Base-by-base conservation (phyloP, 2,113 vertebrate species). In the Puffinus mauretanicus region DNA sequence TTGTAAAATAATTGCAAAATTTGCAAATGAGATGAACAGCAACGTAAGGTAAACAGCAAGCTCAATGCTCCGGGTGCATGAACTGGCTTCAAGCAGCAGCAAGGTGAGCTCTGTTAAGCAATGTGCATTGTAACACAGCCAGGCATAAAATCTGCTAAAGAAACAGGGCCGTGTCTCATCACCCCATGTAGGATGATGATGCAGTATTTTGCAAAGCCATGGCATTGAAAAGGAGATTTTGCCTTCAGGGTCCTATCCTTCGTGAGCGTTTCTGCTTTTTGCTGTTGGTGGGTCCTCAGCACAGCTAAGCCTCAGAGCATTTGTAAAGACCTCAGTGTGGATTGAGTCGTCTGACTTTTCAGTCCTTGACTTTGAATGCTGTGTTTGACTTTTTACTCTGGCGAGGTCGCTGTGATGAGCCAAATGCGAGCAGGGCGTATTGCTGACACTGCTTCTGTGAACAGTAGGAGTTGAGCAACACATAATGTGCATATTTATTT, bases 401-500 rank as follows among this genome's bases (percentile, higher is more conserved):
- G 26, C 1, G 26, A 95, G 72, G 57, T 87, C 15, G 2, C 82
- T 72, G 70, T 36, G 57, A 51, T 75, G 92, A 94, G 93, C 73
- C 91, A 49, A 72, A 64, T 22, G 47, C 7, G 11, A 75, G 79
- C 80, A 76, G 75, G 47, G 66, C 6, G 0, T 61, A 57, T 69
- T 93, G 93, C 93, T 96, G 94, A 94, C 86, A 27, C 73, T 70
- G 91, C 86, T 94, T 18, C 77, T 93, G 57, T 20, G 18, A 86
- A 32, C 61, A 29, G 69, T 9, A 82, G 83, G 94, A 94, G 83
- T 16, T 27, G 61, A 86, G 72, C 52, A 84, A 94, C 91, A 57
- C 49, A 12, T 30, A 73, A 21, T 0, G 0, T 72, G 88, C 86
- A 93, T 94, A 91, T 95, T 96, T 96, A 87, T 90, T 96, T 93